Base-by-base conservation (phyloP, 2,888 invertebrate genomes). In the Gortyna flavago region DNA sequence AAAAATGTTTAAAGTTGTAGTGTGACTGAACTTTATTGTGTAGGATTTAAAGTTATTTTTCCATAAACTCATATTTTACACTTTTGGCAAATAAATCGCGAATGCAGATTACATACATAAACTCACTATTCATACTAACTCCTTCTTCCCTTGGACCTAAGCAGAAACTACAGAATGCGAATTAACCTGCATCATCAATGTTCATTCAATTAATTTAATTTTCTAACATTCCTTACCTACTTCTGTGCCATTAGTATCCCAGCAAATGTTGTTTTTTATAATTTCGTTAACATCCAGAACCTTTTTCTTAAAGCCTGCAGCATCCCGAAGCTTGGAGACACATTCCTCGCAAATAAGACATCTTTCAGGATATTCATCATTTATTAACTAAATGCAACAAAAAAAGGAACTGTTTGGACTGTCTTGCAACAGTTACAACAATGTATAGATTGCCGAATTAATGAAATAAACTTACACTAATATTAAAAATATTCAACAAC, bases 261-360 rank as follows among this genome's bases (percentile, higher is more conserved):
- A 70, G 38, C 18, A 18, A 0, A 67, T 32, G 18, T 61, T 71
- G 9, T 68, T 74, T 18, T 29, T 41, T 6, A 89, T 44, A 0
- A 9, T 67, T 35, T 85, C 67, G 51, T 87, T 88, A 16, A 84
- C 44, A 1, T 80, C 77, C 3, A 86, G 2, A 0, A 89, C 72
- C 54, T 83, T 85, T 48, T 62, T 57, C 59, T 84, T 87, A 48
- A 89, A 90, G 5, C 72, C 77, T 8, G 81, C 64, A 6, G 89
- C 88, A 21, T 79, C 72, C 1, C 85, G 72, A 7, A 90, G 80
- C 51, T 80, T 85, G 9, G 68, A 65, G 25, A 89, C 86, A 29
- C 90, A 90, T 0, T 75, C 68, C 13, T 89, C 85, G 8, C 89
- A 89, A 8, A 88, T 88, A 0, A 82, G 65, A 44, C 25, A 69